Evolutionary conservation across 2,113 vertebrate species (phyloP), one percentile per base, ranked within the genome.

Genomic region (Cathartes aura): DNA sequence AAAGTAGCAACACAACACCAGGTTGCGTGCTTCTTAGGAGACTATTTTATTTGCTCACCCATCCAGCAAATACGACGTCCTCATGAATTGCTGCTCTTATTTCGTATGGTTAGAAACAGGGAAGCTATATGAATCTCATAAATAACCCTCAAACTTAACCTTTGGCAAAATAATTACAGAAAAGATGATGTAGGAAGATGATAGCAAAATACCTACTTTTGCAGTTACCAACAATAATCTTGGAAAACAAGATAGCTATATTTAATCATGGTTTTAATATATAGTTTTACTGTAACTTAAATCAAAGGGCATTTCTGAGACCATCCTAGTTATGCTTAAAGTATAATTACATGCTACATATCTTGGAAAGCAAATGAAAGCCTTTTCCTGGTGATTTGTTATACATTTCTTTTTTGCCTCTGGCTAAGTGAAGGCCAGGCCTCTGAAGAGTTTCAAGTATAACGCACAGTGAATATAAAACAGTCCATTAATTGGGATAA

Each of bases 401-500:
- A 97, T 95, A 98, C 87, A 97, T 98, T 98, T 97, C 86, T 97
- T 96, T 95, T 98, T 97, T 97, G 97, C 97, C 97, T 97, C 82
- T 97, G 98, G 97, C 95, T 97, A 98, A 95, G 90, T 95, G 97
- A 98, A 98, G 97, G 92, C 98, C 96, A 97, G 92, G 78, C 91
- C 97, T 98, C 98, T 94, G 97, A 98, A 98, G 97, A 95, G 95
- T 98, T 98, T 98, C 96, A 97, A 97, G 95, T 98, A 97, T 97
- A 98, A 98, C 98, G 97, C 98, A 98, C 92, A 97, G 90, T 97
- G 98, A 99, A 98, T 99, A 98, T 99, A 99, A 99, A 99, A 98
- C 98, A 99, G 98, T 98, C 97, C 98, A 98, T 99, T 99, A 99
- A 99, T 98, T 99, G 98, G 98, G 98, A 99, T 99, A 99, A 99